Evolutionary conservation across 2,888 invertebrate genomes (phyloP).

Genomic region (Holacanthella duospinosa): DNA sequence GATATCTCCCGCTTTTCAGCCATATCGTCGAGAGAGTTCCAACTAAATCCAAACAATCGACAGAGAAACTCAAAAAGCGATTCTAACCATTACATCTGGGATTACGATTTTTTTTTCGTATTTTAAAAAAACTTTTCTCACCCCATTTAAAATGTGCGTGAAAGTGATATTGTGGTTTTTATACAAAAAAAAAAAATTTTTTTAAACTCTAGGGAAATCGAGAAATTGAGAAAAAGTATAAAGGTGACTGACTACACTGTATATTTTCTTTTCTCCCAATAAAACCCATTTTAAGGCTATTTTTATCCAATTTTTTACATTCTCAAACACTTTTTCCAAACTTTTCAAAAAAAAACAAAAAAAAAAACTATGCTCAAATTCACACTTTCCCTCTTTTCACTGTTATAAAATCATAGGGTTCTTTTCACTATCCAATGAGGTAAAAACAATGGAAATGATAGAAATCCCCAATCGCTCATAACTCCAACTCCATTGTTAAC

Average conservation of each 20-base stretch:
- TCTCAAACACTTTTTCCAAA: no score
- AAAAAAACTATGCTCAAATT: no score
- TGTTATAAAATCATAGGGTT: no score
- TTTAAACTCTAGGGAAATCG: neutral
- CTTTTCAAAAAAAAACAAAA: no score
- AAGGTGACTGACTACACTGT: neutral
- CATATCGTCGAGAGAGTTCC: no score
- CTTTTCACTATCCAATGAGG: neutral
- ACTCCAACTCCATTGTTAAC: neutral
- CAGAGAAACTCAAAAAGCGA: no score
- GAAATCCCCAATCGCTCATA: neutral
- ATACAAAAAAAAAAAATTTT: no score
- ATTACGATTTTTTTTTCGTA: neutral
- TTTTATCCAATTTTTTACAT: no score
- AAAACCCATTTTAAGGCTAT: no score
- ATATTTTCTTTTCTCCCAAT: neutral
- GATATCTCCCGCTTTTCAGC: neutral
- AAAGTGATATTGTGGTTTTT: neutral
- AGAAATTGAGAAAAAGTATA: neutral
- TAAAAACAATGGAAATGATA: neutral
- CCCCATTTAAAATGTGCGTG: neutral
- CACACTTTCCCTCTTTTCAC: neutral
- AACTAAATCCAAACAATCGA: no score
- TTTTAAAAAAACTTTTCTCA: no score
- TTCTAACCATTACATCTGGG: no score